Conservation (phyloP, 1,140 invertebrate species). For the Aphelinus certus region DNA sequence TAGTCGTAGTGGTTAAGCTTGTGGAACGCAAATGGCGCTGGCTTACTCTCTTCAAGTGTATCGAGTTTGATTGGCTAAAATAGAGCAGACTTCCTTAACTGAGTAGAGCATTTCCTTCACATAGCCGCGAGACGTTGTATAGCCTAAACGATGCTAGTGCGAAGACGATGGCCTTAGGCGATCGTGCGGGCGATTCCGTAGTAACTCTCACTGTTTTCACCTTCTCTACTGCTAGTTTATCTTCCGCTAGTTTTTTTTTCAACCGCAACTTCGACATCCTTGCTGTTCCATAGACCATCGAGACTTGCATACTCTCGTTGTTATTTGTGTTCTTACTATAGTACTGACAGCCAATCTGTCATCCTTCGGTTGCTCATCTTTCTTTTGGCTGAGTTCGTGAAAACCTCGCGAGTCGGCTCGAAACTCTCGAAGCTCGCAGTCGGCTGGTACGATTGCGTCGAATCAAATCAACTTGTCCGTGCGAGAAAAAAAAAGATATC, state of each 20-base stretch:
- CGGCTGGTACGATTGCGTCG: no score
- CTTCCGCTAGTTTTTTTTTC: background rate
- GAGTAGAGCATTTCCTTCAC: conserved; percentile 22
- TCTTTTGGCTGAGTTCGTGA: conserved; percentile 59
- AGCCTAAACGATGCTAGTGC: conserved; percentile 24
- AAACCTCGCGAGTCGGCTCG: conserved; percentile 36
- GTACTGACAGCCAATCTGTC: conserved; percentile 13
- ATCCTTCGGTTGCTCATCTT: conserved; percentile 49
- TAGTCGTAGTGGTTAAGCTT: background rate
- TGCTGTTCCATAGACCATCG: no score
- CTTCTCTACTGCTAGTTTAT: background rate
- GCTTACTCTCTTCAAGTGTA: conserved; percentile 11
- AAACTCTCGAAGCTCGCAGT: background rate
- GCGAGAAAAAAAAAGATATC: no score
- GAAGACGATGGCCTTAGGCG: conserved; percentile 24
- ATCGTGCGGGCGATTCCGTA: conserved; percentile 26
- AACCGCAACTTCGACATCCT: no score
- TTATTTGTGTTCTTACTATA: conserved; percentile 8
- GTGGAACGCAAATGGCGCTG: conserved; percentile 1
- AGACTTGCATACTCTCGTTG: conserved; percentile 10
- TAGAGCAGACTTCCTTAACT: conserved; percentile 35
- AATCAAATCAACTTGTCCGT: no score
- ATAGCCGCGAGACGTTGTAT: no score
- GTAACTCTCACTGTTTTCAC: conserved; percentile 25
- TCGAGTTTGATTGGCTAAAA: conserved; percentile 23